These are phyloP conservation scores for Zingel zingel DNA, from an alignment of 2,113 vertebrate species.

Conservation along the genomic window DNA sequence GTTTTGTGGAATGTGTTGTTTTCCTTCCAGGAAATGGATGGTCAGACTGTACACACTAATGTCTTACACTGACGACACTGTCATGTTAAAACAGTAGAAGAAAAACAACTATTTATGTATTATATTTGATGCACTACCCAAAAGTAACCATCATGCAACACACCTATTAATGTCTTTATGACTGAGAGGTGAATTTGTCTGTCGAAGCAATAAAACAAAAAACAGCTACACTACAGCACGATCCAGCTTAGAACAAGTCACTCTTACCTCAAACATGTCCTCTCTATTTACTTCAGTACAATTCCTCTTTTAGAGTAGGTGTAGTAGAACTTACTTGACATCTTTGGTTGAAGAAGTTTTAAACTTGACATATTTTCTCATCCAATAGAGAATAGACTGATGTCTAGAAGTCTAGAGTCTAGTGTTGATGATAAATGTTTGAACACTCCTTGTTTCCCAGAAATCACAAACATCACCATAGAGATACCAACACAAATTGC, in stretches of 20 bases:
- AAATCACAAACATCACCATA: slow-evolving; percentile 51
- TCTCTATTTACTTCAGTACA: background rate
- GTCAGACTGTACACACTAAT: background rate
- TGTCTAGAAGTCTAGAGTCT: background rate
- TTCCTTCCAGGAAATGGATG: background rate
- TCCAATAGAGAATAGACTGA: background rate
- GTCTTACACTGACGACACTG: background rate
- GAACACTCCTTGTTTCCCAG: slow-evolving; percentile 1
- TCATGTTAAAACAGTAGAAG: slow-evolving; percentile 24
- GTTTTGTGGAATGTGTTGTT: background rate
- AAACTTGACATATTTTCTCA: background rate
- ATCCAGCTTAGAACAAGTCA: background rate
- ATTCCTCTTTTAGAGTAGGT: background rate
- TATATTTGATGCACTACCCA: background rate
- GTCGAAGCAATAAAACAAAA: background rate
- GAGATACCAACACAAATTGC: slow-evolving; percentile 32
- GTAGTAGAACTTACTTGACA: background rate
- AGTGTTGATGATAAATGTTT: background rate
- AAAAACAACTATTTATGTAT: background rate
- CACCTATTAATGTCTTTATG: background rate
- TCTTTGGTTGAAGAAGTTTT: background rate
- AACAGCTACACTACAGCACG: background rate
- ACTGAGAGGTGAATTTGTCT: background rate
- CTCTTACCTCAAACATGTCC: slow-evolving; percentile 37
- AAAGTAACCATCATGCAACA: background rate